phyloP scores from a whole-genome alignment of 2,888 invertebrate species.

The Epistrophe eligans region DNA sequence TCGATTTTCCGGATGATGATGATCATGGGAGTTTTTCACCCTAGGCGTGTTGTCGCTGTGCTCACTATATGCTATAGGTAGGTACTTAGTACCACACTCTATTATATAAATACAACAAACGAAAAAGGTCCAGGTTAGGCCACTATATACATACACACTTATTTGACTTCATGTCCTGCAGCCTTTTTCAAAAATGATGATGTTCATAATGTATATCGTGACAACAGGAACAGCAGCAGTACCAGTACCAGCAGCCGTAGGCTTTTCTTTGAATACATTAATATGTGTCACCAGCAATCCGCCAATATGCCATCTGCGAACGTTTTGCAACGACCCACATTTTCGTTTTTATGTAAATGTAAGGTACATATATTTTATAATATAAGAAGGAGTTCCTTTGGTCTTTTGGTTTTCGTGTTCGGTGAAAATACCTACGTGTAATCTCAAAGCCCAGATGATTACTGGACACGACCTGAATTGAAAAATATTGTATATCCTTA shows the following conservation, averaged over 20 bases:
- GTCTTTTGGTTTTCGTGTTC: too few species aligned
- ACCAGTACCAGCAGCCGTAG: constrained; percentile 12
- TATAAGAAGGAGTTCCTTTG: constrained; percentile 32
- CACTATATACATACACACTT: not conserved
- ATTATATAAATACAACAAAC: constrained; percentile 3
- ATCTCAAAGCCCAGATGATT: constrained; percentile 42
- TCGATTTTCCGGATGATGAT: constrained; percentile 28
- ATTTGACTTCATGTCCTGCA: constrained; percentile 30
- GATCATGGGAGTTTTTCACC: constrained; percentile 11
- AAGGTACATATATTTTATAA: too few species aligned
- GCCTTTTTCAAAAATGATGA: constrained; percentile 35
- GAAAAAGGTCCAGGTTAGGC: constrained; percentile 16
- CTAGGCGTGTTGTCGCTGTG: not conserved
- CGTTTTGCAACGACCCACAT: constrained; percentile 12
- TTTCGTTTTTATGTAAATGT: constrained; percentile 7
- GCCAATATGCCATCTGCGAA: constrained; percentile 23
- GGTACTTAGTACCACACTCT: constrained; percentile 20
- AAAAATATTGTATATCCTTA: constrained; percentile 19
- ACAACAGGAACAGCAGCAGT: not conserved
- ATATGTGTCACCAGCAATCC: constrained; percentile 62
- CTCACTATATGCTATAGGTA: not conserved
- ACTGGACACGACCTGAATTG: constrained; percentile 33
- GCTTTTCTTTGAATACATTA: constrained; percentile 49
- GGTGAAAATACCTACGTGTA: constrained; percentile 50
- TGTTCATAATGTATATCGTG: constrained; percentile 33